These are phyloP conservation scores for Zaprionus tsacasi DNA, from an alignment of 1,140 invertebrate species.

Conservation along the genomic window DNA sequence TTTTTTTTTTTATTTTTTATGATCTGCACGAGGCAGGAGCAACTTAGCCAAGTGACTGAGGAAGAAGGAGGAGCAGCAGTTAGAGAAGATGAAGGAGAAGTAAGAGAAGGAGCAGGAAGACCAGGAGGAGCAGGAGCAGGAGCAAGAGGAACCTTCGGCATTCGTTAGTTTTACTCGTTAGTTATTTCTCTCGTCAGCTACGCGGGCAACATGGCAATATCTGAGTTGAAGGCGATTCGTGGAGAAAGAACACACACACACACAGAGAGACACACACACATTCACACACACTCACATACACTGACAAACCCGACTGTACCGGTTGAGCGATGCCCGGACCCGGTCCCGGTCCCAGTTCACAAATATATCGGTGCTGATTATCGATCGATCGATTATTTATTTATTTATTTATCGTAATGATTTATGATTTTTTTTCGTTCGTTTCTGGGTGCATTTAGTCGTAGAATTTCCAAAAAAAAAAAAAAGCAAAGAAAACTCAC, in stretches of 20 bases:
- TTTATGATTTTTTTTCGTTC: slow-evolving; percentile 51
- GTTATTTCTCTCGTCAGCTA: slow-evolving; percentile 35
- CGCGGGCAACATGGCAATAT: slow-evolving; percentile 79
- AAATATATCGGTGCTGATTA: slow-evolving; percentile 60
- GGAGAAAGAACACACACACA: slow-evolving; percentile 7
- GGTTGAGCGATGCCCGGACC: slow-evolving; percentile 32
- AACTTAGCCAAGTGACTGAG: slow-evolving; percentile 37
- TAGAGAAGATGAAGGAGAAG: not conserved
- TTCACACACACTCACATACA: not conserved
- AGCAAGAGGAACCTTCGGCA: slow-evolving; percentile 13
- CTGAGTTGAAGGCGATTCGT: slow-evolving; percentile 34
- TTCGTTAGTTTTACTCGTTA: slow-evolving; percentile 44
- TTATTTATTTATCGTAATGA: slow-evolving; percentile 38
- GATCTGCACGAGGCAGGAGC: slow-evolving; percentile 14
- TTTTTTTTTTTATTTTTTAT: slow-evolving; percentile 23
- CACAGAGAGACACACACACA: not conserved
- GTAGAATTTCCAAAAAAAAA: slow-evolving; percentile 51
- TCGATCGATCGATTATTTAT: slow-evolving; percentile 14
- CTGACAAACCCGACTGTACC: slow-evolving; percentile 19
- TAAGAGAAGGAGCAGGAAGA: not conserved
- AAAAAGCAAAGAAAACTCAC: slow-evolving; percentile 1
- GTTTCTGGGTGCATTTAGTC: slow-evolving; percentile 67
- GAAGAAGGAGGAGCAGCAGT: slow-evolving; percentile 8
- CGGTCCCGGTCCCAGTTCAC: slow-evolving; percentile 34
- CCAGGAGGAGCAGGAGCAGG: not conserved